Evolutionary conservation across 2,888 invertebrate species (phyloP).

Genomic region (Lycocerus yunnanus): DNA sequence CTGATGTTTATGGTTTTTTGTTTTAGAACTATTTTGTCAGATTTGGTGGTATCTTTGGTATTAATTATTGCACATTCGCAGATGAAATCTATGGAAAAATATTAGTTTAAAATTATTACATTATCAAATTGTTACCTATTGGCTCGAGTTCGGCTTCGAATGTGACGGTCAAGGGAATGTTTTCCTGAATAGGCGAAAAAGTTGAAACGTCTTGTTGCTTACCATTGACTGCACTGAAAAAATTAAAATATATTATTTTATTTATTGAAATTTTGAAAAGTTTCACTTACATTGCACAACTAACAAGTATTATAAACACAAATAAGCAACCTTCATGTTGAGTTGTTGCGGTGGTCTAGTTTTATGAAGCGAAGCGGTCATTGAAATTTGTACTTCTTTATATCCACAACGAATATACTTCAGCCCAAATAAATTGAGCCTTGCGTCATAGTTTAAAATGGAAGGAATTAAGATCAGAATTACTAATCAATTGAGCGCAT

Average conservation of each 20-base stretch:
- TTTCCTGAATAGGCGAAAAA: background rate
- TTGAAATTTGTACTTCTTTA: background rate
- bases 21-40: slow-evolving; percentile 49
- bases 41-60: slow-evolving; percentile 31
- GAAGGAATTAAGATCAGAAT: too few relatives aligned
- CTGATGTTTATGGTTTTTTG: slow-evolving; percentile 57
- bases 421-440: too few relatives aligned
- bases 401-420: too few relatives aligned
- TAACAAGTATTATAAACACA: background rate
- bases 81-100: background rate
- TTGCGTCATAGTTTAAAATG: too few relatives aligned
- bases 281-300: background rate
- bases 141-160: background rate
- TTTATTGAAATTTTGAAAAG: background rate
- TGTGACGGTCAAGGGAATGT: background rate
- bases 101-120: background rate
- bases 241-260: background rate
- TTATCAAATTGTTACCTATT: background rate
- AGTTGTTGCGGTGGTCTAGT: background rate
- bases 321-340: background rate
- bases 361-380: background rate
- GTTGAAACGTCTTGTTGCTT: background rate
- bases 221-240: background rate
- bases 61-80: slow-evolving; percentile 61
- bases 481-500: too few relatives aligned